phyloP scores from a whole-genome alignment of 1,140 invertebrate genomes.

The Drosophila arawakana region DNA sequence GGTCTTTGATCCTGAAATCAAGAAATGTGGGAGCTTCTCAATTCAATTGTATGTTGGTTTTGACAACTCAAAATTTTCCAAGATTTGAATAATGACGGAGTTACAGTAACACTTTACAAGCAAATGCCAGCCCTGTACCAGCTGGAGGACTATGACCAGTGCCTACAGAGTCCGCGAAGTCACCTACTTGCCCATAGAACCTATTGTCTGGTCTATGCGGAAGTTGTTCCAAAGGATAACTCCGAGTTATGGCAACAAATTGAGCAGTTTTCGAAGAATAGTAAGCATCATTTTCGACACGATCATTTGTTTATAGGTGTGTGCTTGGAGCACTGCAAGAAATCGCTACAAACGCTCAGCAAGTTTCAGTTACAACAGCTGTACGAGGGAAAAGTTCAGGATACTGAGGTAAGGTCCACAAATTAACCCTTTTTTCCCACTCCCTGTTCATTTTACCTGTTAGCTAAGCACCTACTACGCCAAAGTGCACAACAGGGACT shows the following conservation, averaged over 20 bases:
- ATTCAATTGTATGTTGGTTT: slow-evolving; percentile 60
- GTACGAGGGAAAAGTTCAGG: slow-evolving; percentile 35
- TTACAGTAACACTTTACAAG: slow-evolving; percentile 59
- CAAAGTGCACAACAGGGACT: slow-evolving; percentile 51
- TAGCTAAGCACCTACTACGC: slow-evolving; percentile 59
- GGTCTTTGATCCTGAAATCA: background rate
- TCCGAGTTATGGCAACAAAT: slow-evolving; percentile 85
- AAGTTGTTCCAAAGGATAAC: slow-evolving; percentile 75
- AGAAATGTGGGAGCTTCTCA: background rate
- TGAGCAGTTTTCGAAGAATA: slow-evolving; percentile 78
- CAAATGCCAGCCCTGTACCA: slow-evolving; percentile 85
- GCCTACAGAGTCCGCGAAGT: slow-evolving; percentile 65
- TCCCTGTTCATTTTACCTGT: background rate
- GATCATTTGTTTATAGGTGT: slow-evolving; percentile 85
- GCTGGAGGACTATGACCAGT: slow-evolving; percentile 85
- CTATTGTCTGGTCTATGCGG: slow-evolving; percentile 85
- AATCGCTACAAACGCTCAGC: slow-evolving; percentile 15
- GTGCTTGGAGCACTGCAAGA: slow-evolving; percentile 83
- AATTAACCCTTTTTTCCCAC: background rate
- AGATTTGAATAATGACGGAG: background rate
- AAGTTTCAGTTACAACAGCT: slow-evolving; percentile 30
- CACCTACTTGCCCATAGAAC: slow-evolving; percentile 29
- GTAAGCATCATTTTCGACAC: slow-evolving; percentile 85
- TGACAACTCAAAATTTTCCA: background rate
- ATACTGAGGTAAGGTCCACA: slow-evolving; percentile 47